Conservation (phyloP, 2,797 vertebrate species). For the Siniperca undulata region DNA sequence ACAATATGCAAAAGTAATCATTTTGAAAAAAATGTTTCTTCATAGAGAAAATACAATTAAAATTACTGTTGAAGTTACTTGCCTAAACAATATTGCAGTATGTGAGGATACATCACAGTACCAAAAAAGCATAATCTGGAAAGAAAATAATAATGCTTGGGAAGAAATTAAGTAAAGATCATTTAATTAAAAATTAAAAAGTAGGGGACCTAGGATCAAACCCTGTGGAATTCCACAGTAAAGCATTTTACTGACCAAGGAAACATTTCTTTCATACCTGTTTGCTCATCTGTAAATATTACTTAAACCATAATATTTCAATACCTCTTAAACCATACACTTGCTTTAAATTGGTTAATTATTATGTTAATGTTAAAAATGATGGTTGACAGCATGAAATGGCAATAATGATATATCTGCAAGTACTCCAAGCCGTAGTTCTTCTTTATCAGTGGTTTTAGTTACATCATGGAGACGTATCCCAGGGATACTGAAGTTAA, state of each 20-base stretch:
- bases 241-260: background rate
- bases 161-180: background rate
- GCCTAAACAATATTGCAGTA: background rate
- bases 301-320: background rate
- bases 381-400: background rate
- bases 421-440: background rate
- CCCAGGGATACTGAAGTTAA: background rate
- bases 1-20: background rate
- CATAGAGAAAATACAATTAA: background rate
- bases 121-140: background rate
- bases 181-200: background rate
- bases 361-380: too few species aligned
- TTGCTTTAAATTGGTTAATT: background rate
- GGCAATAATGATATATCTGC: too few species aligned
- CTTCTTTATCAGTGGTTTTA: background rate
- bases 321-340: background rate
- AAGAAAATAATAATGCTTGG: background rate
- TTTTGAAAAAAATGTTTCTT: too few species aligned
- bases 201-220: background rate
- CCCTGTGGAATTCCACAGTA: conserved; percentile 3
- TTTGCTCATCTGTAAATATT: background rate
- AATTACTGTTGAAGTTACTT: background rate
- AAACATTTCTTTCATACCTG: background rate
- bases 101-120: background rate
- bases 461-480: background rate